Percentiles rank a stretch among this genome's conserved stretches.
These are phyloP conservation scores for Telmatherina bonti DNA, from an alignment of 2,797 vertebrate genomes.

Conservation along the genomic window DNA sequence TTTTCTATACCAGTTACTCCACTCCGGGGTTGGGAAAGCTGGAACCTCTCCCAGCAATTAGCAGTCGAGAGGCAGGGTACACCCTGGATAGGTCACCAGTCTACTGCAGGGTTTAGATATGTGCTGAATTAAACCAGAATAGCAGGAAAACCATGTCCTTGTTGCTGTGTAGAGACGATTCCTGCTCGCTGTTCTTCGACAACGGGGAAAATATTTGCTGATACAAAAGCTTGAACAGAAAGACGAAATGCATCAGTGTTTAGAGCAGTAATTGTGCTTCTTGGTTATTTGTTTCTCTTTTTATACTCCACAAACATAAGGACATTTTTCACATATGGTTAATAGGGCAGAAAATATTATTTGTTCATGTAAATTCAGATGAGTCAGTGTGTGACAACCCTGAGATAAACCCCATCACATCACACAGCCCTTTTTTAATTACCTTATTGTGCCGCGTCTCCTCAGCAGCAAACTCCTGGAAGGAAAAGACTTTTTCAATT, in stretches of 20 bases:
- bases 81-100: no score
- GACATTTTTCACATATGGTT: conserved; percentile 30
- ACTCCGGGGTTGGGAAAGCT: no score
- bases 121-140: not conserved
- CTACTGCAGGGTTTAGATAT: not conserved
- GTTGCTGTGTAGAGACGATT: not conserved
- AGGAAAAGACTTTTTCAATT: conserved; percentile 81
- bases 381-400: conserved; percentile 60
- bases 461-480: conserved; percentile 68
- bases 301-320: conserved; percentile 24
- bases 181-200: not conserved
- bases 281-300: conserved; percentile 22
- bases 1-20: no score
- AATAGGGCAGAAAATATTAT: conserved; percentile 69
- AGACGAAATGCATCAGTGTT: conserved; percentile 4
- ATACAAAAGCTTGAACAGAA: conserved; percentile 8
- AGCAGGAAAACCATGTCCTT: not conserved
- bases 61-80: no score
- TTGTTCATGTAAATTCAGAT: conserved; percentile 72
- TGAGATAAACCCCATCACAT: conserved; percentile 61
- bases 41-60: no score
- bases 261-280: not conserved
- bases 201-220: not conserved
- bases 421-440: conserved; percentile 60
- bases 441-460: conserved; percentile 63